Base-by-base conservation (phyloP, 2,113 vertebrate genomes). In the Thalassoma bifasciatum region DNA sequence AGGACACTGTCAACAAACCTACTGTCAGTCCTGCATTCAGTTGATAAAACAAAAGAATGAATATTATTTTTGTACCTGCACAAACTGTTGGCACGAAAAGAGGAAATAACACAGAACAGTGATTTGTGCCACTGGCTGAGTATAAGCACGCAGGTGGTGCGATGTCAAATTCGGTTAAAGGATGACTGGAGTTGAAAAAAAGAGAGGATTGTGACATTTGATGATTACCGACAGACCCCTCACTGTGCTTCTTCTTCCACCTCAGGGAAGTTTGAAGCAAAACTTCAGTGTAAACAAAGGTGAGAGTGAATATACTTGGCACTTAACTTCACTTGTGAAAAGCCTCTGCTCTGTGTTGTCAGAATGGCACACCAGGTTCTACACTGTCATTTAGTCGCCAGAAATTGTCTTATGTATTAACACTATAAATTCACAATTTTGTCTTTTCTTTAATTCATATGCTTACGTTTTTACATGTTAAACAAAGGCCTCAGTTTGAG, bases 181-280 rank as follows among this genome's bases (percentile, higher is more conserved):
- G 37, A 58, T 23, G 61, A 61, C 11, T 49, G 61, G 19, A 60
- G 60, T 50, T 50, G 0, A 12, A 62, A 59, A 52, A 1, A 19
- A 62, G 52, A 44, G 8, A 17, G 9, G 30, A 16, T 38, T 75
- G 47, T 34, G 61, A 37, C 30, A n/a, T 50, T 66, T 73, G 30
- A 56, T 68, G 66, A 62, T 50, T 77, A 56, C 50, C 47, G 72
- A 72, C 34, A 49, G 30, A 12, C 12, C 56, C 8, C 42, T 34
- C 10, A 9, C 70, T 16, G 23, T 59, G 11, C 17, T 37, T 62
- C 37, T 60, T 16, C 50, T 34, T 34, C 56, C 34, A 56, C 71
- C 36, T 64, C n/a, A 3, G 50, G 61, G 37, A 26, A 80, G 24
- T 59, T 74, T 30, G 52, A 11, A 40, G 72, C 12, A 1, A 37